These are phyloP conservation scores for Stichopus horrens DNA, from an alignment of 53 echinoderm and acorn worm species.

Conservation along the genomic window DNA sequence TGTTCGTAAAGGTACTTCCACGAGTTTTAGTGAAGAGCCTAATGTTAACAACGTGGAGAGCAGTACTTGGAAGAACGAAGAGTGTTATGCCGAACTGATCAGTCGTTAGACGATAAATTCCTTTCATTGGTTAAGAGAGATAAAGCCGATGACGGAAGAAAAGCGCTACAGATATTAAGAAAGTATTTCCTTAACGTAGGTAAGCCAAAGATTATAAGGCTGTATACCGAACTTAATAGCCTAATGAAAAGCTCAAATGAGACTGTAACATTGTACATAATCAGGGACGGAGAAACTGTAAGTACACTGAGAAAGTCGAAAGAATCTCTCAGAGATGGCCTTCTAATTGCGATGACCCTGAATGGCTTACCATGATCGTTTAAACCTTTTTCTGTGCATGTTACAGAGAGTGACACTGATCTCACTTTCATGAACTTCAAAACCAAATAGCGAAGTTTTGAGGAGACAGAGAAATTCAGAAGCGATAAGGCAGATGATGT, in stretches of 20 bases:
- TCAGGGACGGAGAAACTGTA: background rate
- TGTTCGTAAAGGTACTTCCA: too few species aligned
- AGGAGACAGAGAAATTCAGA: background rate
- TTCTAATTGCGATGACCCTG: background rate
- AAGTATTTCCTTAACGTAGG: background rate
- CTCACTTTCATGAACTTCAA: background rate
- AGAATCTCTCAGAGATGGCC: constrained; percentile 1
- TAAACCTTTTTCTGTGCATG: background rate
- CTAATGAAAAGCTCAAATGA: background rate
- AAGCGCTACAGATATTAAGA: constrained; percentile 1
- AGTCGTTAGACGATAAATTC: background rate
- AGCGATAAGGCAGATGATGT: background rate
- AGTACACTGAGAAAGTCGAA: background rate
- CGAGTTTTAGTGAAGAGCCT: background rate
- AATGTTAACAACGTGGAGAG: background rate
- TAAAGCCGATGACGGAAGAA: background rate
- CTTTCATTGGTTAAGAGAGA: background rate
- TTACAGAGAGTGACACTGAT: background rate
- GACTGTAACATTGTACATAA: background rate
- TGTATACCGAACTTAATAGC: background rate
- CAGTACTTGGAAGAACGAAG: background rate
- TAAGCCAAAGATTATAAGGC: background rate
- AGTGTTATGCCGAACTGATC: background rate
- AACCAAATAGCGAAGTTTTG: background rate
- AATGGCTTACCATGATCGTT: background rate